These are phyloP conservation scores for Pantherophis guttatus DNA, from an alignment of 2,113 vertebrate species.

Conservation along the genomic window DNA sequence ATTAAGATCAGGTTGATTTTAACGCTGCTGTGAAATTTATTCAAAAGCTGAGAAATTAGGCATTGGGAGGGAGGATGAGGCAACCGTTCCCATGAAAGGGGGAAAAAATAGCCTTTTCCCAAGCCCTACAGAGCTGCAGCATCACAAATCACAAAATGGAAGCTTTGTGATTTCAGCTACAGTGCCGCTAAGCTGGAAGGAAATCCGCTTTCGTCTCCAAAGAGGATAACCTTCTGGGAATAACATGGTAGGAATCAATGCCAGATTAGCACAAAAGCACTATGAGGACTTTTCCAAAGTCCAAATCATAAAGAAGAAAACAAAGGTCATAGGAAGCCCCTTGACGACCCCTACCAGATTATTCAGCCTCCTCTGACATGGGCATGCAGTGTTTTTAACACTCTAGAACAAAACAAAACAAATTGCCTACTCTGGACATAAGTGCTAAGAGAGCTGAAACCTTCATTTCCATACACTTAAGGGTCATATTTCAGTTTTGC, in stretches of 20 bases:
- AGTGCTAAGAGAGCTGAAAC: background rate
- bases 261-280: background rate
- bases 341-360: background rate
- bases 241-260: background rate
- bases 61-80: background rate
- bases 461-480: background rate
- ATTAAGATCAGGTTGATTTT: background rate
- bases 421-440: background rate
- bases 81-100: background rate
- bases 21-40: background rate
- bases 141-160: background rate
- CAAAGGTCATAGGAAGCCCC: background rate
- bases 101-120: background rate
- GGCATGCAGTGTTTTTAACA: background rate
- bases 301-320: background rate
- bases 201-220: background rate
- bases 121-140: background rate
- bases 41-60: background rate
- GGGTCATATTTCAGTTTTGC: background rate
- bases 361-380: background rate
- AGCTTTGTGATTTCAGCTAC: background rate
- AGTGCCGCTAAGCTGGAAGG: background rate
- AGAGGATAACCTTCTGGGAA: background rate
- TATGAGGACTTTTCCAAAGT: background rate
- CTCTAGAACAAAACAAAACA: background rate